Conservation (phyloP, 2,888 invertebrate species). For the Pristionchus exspectatus region DNA sequence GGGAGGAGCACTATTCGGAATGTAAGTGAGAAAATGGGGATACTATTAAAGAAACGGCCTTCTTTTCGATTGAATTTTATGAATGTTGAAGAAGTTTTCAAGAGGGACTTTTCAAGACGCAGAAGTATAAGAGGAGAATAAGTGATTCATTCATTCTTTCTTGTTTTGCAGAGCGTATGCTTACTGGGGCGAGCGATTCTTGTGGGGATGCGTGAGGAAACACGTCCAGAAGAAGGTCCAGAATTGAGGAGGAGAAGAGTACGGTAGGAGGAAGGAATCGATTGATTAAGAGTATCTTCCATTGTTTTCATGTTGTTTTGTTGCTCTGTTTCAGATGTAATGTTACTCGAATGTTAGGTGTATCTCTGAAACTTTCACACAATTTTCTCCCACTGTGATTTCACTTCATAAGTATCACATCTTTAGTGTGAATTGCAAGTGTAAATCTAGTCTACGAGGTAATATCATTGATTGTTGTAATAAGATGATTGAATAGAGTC, state of each 20-base stretch:
- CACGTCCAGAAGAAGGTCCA: conserved; percentile 41
- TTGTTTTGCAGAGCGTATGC: conserved; percentile 70
- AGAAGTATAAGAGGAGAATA: no score
- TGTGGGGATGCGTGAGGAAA: conserved; percentile 57
- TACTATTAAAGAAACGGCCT: not conserved
- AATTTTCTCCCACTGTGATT: not conserved
- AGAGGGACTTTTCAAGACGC: no score
- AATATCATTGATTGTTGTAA: conserved; percentile 18
- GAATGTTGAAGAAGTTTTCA: no score
- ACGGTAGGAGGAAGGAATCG: not conserved
- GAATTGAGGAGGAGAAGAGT: not conserved
- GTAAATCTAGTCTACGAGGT: conserved; percentile 14
- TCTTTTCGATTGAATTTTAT: no score
- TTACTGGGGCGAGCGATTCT: conserved; percentile 63
- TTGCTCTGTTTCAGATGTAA: not conserved
- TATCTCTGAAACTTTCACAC: not conserved
- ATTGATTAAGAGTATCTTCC: conserved; percentile 6
- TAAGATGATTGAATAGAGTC: not conserved
- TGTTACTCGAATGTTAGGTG: not conserved
- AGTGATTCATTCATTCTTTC: not conserved
- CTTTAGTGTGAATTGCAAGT: not conserved
- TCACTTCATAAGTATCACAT: not conserved
- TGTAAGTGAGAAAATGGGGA: conserved; percentile 79
- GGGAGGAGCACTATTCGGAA: conserved; percentile 92
- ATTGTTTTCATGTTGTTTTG: not conserved